A percentile compares a stretch with the other conserved stretches of the same genome.
These are phyloP conservation scores for Baronia brevicornis DNA, from an alignment of 2,888 invertebrate species.

Conservation along the genomic window DNA sequence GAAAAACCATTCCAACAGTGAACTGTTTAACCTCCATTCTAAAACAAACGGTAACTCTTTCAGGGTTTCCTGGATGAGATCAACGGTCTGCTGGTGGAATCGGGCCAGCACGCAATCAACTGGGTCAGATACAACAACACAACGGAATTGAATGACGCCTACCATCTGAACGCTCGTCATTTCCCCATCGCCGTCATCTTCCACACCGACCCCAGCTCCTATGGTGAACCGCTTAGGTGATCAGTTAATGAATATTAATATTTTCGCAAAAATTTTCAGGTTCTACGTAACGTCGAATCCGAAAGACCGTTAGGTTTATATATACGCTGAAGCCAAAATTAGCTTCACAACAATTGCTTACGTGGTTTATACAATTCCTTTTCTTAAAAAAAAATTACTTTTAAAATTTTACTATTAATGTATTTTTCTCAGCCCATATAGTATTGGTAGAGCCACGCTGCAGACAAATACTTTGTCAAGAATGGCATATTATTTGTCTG, in stretches of 20 bases:
- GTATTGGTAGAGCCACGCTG: no score
- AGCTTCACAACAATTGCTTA: no score
- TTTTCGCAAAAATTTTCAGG: background rate
- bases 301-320: no score
- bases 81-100: slow-evolving; percentile 76
- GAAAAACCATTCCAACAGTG: slow-evolving; percentile 1
- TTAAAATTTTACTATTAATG: no score
- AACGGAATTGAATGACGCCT: slow-evolving; percentile 80
- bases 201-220: slow-evolving; percentile 62
- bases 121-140: slow-evolving; percentile 80
- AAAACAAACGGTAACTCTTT: slow-evolving; percentile 10
- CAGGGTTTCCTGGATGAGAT: slow-evolving; percentile 79
- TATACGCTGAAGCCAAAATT: no score
- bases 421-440: no score
- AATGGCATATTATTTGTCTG: no score
- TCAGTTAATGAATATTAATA: background rate
- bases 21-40: background rate
- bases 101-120: slow-evolving; percentile 73
- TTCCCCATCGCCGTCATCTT: slow-evolving; percentile 85
- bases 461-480: no score
- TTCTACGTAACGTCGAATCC: no score
- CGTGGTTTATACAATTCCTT: no score
- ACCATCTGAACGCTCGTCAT: slow-evolving; percentile 78
- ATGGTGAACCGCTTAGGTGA: slow-evolving; percentile 57
- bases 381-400: no score